phyloP scores from a whole-genome alignment of 2,888 invertebrate genomes.

The Timandra comae region DNA sequence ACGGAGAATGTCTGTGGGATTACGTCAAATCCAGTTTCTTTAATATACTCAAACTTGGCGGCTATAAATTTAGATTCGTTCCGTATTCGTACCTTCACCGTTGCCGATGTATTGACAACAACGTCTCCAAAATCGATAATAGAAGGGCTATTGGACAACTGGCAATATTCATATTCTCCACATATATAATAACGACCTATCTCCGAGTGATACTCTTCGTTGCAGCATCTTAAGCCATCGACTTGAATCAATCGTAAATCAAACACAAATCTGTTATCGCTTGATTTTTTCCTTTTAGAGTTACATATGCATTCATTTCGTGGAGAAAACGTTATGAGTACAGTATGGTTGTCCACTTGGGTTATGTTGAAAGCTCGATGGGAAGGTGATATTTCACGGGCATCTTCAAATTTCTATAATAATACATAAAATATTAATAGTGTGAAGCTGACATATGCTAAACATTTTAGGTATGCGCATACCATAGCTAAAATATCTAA shows the following conservation, averaged over 20 bases:
- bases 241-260: slow-evolving; percentile 58
- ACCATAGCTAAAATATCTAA: no score
- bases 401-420: slow-evolving; percentile 58
- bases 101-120: slow-evolving; percentile 41
- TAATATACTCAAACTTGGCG: slow-evolving; percentile 54
- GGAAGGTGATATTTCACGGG: slow-evolving; percentile 60
- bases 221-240: slow-evolving; percentile 51
- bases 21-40: slow-evolving; percentile 53
- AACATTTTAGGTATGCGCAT: no score
- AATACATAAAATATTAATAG: no score
- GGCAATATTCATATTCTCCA: slow-evolving; percentile 71
- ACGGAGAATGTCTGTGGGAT: slow-evolving; percentile 51
- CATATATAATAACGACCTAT: slow-evolving; percentile 73
- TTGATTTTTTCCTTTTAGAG: slow-evolving; percentile 37
- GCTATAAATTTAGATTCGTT: slow-evolving; percentile 60
- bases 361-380: slow-evolving; percentile 54
- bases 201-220: slow-evolving; percentile 57
- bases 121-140: slow-evolving; percentile 63
- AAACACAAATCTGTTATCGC: slow-evolving; percentile 54
- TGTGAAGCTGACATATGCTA: no score
- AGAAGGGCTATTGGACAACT: slow-evolving; percentile 63
- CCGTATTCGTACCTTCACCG: slow-evolving; percentile 51
- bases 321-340: slow-evolving; percentile 53
- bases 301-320: slow-evolving; percentile 57
- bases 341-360: slow-evolving; percentile 31